Evolutionary conservation across 2,797 vertebrate species (phyloP), one percentile per base, ranked within the genome.

Genomic region (Serranus cabrilla): DNA sequence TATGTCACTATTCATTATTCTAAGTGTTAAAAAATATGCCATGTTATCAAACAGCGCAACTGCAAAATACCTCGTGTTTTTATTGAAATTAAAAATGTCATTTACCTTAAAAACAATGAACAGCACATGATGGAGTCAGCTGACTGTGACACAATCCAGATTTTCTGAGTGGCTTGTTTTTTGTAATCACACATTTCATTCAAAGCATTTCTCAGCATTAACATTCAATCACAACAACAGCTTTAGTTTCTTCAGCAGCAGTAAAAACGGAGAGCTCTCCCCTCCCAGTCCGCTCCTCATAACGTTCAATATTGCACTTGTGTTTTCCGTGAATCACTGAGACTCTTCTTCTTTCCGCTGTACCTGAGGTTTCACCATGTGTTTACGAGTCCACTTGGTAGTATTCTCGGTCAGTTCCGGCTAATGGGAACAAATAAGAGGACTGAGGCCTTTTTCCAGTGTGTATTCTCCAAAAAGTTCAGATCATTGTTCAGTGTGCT

Each of bases 241-340:
- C 20, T 43, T 23, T 9, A 39, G 23, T 20, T 55, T 55, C 47
- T 46, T 47, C 49, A 67, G 52, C 56, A 65, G 58, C 40, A 60
- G 18, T 42, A 65, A 77, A 67, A 66, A 67, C 18, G 57, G 1
- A 64, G 25, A 18, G 20, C 21, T 74, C 63, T 68, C 18, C 31
- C 20, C 49, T 82, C 56, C 23, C 69, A 60, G 7, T 73, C 12
- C 23, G 40, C 34, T 61, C 66, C 62, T 65, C 54, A 17, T 17
- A 55, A 42, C 39, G 34, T 62, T 84, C 55, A 68, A 60, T 83
- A 92, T 79, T 87, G 85, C 83, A 90, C 74, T 43, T 62, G 13
- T 64, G 50, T 56, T 56, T 61, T 13, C 50, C 45, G 16, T 62
- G 2, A 67, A 60, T 80, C 59, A 49, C 66, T 18, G 7, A 69